phyloP scores from a whole-genome alignment of 2,797 vertebrate species.

The Salarias fasciatus region DNA sequence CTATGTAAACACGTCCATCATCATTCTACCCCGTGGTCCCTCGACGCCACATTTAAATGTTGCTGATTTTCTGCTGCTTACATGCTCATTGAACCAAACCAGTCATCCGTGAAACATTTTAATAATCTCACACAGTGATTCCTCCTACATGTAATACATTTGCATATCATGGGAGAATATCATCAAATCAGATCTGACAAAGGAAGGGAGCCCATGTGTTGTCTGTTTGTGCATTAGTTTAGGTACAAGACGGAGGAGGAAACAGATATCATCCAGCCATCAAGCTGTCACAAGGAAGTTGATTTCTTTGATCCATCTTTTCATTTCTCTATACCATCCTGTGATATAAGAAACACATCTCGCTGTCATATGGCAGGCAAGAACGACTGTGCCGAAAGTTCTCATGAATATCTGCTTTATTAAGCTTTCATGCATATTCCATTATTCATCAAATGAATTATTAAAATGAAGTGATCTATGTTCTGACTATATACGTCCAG shows the following conservation, averaged over 20 bases:
- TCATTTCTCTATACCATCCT: slow-evolving; percentile 47
- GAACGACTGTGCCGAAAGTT: slow-evolving; percentile 26
- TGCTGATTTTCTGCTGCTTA: slow-evolving; percentile 60
- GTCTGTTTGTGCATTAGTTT: slow-evolving; percentile 48
- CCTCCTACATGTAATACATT: slow-evolving; percentile 58
- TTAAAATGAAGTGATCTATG: slow-evolving; percentile 68
- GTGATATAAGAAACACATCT: slow-evolving; percentile 49
- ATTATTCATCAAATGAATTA: slow-evolving; percentile 79
- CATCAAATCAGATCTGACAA: slow-evolving; percentile 52
- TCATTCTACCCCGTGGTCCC: slow-evolving; percentile 44
- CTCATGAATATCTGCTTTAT: slow-evolving; percentile 66
- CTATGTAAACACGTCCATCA: slow-evolving; percentile 47
- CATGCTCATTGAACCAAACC: slow-evolving; percentile 62
- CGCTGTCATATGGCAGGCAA: slow-evolving; percentile 19
- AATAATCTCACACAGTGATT: slow-evolving; percentile 70
- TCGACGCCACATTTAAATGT: slow-evolving; percentile 56
- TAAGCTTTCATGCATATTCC: slow-evolving; percentile 66
- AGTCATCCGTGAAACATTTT: slow-evolving; percentile 62
- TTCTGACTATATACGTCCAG: slow-evolving; percentile 28
- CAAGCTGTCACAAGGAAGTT: slow-evolving; percentile 32
- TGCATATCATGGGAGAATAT: slow-evolving; percentile 68
- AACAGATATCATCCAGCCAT: slow-evolving; percentile 38
- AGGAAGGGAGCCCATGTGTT: background rate
- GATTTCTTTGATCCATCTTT: slow-evolving; percentile 41
- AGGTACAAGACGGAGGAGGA: slow-evolving; percentile 18